These are phyloP conservation scores for Aurelia aurita DNA, from an alignment of 30 jellyfish, hydroid and myxozoan species.

Conservation along the genomic window DNA sequence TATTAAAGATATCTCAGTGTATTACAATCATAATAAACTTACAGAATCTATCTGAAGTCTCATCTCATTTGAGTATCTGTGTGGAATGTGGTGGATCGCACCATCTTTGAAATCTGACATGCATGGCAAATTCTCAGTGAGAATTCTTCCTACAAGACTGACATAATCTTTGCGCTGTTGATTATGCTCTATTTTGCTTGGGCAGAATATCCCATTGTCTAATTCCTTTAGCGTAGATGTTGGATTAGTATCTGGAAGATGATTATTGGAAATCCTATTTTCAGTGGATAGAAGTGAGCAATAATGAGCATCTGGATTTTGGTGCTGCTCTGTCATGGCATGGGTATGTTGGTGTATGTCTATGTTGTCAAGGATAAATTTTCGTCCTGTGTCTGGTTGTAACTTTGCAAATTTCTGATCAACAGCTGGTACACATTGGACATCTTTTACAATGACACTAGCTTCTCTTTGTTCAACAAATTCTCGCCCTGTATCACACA, in stretches of 20 bases:
- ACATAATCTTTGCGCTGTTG: slow-evolving; percentile 1
- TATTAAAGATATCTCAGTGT: too few species aligned
- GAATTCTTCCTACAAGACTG: not conserved
- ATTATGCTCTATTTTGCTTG: slow-evolving; percentile 9
- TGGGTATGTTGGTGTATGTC: too few species aligned
- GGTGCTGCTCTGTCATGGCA: not conserved
- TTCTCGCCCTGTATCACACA: too few species aligned
- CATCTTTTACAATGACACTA: too few species aligned
- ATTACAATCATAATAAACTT: not conserved
- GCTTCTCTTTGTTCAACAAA: too few species aligned
- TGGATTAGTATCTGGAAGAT: not conserved
- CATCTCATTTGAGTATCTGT: slow-evolving; percentile 4
- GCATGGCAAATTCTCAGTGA: not conserved
- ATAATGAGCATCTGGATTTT: slow-evolving; percentile 8
- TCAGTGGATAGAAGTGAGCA: not conserved
- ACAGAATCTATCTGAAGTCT: slow-evolving; percentile 10
- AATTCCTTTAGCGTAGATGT: not conserved
- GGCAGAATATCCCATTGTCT: slow-evolving; percentile 3
- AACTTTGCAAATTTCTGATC: too few species aligned
- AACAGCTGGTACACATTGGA: too few species aligned
- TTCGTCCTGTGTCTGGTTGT: too few species aligned
- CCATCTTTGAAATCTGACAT: not conserved
- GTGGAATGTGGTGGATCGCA: slow-evolving; percentile 6
- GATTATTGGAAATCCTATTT: not conserved
- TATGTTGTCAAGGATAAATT: too few species aligned